These are phyloP conservation scores for Drosophila parvula DNA, from an alignment of 1,140 invertebrate genomes.

Conservation along the genomic window DNA sequence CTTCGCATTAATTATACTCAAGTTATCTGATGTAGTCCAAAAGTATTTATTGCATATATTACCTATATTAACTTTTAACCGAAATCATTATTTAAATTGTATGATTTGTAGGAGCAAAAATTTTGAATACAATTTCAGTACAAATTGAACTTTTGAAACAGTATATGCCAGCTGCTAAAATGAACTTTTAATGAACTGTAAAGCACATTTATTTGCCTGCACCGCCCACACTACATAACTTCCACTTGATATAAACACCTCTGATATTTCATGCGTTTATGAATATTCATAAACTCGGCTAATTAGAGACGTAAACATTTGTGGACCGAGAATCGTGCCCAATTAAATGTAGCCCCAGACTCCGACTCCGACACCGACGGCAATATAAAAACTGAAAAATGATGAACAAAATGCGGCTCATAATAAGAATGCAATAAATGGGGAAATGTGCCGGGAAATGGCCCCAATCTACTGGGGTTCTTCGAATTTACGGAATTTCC, in stretches of 20 bases:
- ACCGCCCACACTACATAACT: slow-evolving; percentile 5
- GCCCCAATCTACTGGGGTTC: slow-evolving; percentile 1
- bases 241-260: slow-evolving; percentile 8
- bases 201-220: slow-evolving; percentile 9
- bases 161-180: neutral
- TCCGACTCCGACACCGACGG: neutral
- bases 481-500: slow-evolving; percentile 16
- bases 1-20: too few species aligned
- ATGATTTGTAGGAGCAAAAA: neutral
- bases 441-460: slow-evolving; percentile 21
- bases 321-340: slow-evolving; percentile 47
- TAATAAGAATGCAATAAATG: slow-evolving; percentile 54
- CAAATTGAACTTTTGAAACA: neutral
- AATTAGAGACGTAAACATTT: slow-evolving; percentile 69
- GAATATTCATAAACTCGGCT: slow-evolving; percentile 42
- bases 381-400: slow-evolving; percentile 40
- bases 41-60: too few species aligned
- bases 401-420: slow-evolving; percentile 1
- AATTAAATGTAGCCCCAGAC: slow-evolving; percentile 47
- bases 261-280: slow-evolving; percentile 29
- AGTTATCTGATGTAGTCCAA: too few species aligned
- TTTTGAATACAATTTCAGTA: neutral
- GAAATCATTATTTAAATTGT: neutral
- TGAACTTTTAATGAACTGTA: slow-evolving; percentile 30
- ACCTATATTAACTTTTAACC: neutral